A percentile compares a stretch with the other conserved stretches of the same genome.
These are phyloP conservation scores for Camponotus vicinus DNA, from an alignment of 1,140 invertebrate genomes.

Conservation along the genomic window DNA sequence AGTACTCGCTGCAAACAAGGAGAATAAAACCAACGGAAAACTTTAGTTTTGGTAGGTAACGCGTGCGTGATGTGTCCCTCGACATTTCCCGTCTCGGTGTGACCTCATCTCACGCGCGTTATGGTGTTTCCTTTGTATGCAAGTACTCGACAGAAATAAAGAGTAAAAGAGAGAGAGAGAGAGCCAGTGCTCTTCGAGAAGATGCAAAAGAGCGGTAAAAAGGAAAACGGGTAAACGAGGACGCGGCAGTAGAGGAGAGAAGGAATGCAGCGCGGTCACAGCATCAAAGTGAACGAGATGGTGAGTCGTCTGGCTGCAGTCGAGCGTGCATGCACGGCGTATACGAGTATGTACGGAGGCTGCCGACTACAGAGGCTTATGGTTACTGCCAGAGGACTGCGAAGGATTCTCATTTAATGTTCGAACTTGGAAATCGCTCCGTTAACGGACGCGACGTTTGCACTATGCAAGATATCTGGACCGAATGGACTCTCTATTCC, in stretches of 20 bases:
- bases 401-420: conserved; percentile 19
- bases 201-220: conserved; percentile 24
- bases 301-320: conserved; percentile 54
- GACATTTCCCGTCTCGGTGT: conserved; percentile 28
- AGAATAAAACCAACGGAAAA: neutral
- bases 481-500: neutral
- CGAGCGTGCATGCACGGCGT: conserved; percentile 3
- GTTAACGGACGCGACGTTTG: conserved; percentile 21
- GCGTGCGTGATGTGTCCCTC: conserved; percentile 7
- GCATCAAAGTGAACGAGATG: conserved; percentile 70
- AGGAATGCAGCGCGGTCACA: conserved; percentile 64
- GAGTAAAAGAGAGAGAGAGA: conserved; percentile 2
- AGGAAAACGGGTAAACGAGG: conserved; percentile 39
- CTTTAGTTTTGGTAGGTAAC: neutral
- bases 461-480: too few species aligned
- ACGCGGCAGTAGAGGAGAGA: conserved; percentile 39
- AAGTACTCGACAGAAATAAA: conserved; percentile 15
- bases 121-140: conserved; percentile 44
- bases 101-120: conserved; percentile 39
- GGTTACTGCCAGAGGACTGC: conserved; percentile 22
- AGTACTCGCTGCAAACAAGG: neutral
- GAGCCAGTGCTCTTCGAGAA: conserved; percentile 7
- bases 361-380: conserved; percentile 27
- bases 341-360: conserved; percentile 32
- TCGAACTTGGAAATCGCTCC: conserved; percentile 1